Percentiles rank a stretch among this genome's conserved stretches.
Conservation (phyloP, 64 coral and sea anemone genomes). For the Acropora tenuis region DNA sequence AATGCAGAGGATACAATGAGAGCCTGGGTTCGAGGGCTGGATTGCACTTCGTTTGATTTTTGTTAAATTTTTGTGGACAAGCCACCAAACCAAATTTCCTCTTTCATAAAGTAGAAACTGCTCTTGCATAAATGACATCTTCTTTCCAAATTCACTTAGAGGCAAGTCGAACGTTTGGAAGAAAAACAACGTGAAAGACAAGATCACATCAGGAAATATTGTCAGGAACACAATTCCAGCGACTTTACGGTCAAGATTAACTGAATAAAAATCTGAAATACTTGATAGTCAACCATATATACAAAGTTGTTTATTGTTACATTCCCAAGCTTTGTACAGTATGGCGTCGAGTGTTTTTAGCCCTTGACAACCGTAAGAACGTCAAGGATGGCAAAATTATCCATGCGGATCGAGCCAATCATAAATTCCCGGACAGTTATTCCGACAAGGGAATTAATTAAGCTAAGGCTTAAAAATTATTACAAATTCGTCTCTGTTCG, state of each 20-base stretch:
- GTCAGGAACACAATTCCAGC: not conserved
- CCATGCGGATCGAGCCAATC: not conserved
- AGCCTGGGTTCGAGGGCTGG: no score
- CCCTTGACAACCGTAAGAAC: not conserved
- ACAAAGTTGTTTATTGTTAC: not conserved
- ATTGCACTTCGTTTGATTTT: no score
- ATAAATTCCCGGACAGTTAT: not conserved
- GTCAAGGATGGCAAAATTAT: not conserved
- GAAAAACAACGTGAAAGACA: not conserved
- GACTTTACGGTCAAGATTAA: not conserved
- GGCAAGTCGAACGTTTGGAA: not conserved
- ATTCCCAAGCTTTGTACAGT: not conserved
- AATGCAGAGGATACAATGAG: no score
- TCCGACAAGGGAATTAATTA: not conserved
- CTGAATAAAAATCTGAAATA: not conserved
- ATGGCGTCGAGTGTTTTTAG: not conserved
- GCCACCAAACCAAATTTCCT: no score
- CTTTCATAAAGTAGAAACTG: no score
- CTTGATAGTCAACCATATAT: not conserved
- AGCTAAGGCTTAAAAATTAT: not conserved
- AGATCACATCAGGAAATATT: conserved; percentile 5
- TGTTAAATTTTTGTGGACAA: no score
- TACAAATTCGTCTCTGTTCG: conserved; percentile 33
- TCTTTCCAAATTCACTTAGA: not conserved
- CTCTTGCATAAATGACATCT: not conserved